Conservation (phyloP, 2,888 invertebrate species). For the Galerucella pusilla region DNA sequence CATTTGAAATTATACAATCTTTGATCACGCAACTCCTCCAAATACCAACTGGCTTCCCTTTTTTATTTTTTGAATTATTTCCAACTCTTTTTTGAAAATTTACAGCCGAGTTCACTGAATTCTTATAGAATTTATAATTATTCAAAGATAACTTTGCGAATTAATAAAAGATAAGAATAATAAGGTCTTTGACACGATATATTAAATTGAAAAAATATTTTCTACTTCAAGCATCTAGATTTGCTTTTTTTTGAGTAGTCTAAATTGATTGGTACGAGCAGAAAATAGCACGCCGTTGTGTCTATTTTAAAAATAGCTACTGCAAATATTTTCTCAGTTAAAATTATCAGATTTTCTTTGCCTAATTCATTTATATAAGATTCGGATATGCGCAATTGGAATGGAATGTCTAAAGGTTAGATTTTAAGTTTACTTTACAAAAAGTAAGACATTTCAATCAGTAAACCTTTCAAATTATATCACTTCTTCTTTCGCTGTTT, state of each 20-base stretch:
- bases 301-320: conserved; percentile 20
- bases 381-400: background rate
- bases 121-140: background rate
- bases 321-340: conserved; percentile 16
- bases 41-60: too few relatives aligned
- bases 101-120: background rate
- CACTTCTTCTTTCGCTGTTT: too few relatives aligned
- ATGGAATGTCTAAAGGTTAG: background rate
- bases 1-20: too few relatives aligned
- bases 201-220: too few relatives aligned
- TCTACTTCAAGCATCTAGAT: too few relatives aligned
- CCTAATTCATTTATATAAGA: background rate
- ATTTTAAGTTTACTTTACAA: too few relatives aligned
- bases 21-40: too few relatives aligned
- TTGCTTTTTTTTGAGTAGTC: background rate
- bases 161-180: background rate
- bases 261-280: conserved; percentile 6
- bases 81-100: too few relatives aligned
- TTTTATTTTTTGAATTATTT: too few relatives aligned
- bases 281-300: conserved; percentile 14
- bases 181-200: background rate
- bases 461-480: too few relatives aligned
- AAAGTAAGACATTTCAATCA: too few relatives aligned
- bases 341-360: conserved; percentile 23
- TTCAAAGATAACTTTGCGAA: background rate